Percentiles rank a stretch among this genome's conserved stretches.
phyloP scores from a whole-genome alignment of 2,888 invertebrate species.

The Synanthedon andrenaeformis region DNA sequence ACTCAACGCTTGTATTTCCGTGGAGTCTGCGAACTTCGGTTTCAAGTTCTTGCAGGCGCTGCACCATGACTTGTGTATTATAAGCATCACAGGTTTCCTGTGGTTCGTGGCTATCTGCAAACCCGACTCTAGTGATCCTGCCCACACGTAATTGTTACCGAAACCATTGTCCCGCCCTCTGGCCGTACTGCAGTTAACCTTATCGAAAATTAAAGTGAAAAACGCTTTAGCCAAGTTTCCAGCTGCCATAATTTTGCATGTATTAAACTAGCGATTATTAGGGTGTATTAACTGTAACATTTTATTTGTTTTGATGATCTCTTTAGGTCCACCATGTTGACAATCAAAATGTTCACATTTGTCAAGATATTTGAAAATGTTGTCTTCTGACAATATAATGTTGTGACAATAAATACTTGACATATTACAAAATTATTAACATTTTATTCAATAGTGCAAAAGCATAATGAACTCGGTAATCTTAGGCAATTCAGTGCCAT shows the following conservation, averaged over 20 bases:
- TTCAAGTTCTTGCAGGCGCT: constrained; percentile 74
- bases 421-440: background rate
- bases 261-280: constrained; percentile 1
- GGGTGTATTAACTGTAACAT: constrained; percentile 18
- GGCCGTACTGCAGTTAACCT: constrained; percentile 28
- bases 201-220: constrained; percentile 31
- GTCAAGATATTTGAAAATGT: background rate
- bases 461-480: background rate
- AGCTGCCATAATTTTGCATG: constrained; percentile 32
- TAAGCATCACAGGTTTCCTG: constrained; percentile 73
- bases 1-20: constrained; percentile 68
- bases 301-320: constrained; percentile 14
- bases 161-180: constrained; percentile 51
- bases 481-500: background rate
- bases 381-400: background rate
- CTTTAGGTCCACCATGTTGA: constrained; percentile 29
- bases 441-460: background rate
- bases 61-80: constrained; percentile 77
- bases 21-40: constrained; percentile 70
- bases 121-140: constrained; percentile 54
- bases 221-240: constrained; percentile 36
- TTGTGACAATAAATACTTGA: no score
- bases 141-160: constrained; percentile 56
- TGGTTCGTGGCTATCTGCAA: constrained; percentile 46
- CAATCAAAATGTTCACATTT: constrained; percentile 3